Evolutionary conservation across 2,113 vertebrate species (phyloP).

Genomic region (Nesoenas mayeri): DNA sequence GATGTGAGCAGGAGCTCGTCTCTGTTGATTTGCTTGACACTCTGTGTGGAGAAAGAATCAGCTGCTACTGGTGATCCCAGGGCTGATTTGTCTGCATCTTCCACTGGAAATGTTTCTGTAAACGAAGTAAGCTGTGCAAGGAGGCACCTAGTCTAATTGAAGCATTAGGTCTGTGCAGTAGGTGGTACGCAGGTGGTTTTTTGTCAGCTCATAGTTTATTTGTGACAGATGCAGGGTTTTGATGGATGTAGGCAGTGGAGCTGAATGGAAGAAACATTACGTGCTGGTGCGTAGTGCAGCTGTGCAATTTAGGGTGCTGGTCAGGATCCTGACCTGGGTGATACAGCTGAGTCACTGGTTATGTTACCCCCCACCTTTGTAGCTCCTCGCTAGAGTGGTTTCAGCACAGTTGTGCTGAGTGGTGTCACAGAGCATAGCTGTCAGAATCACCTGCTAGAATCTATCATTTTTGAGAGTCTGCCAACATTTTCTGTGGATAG

Average conservation of each 20-base stretch:
- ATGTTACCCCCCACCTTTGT: not conserved
- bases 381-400: not conserved
- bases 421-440: not conserved
- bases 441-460: constrained; percentile 1
- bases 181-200: not conserved
- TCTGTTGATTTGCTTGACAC: not conserved
- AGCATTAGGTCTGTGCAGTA: not conserved
- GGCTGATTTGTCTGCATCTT: constrained; percentile 1
- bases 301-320: not conserved
- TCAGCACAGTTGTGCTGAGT: not conserved
- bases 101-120: not conserved
- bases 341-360: not conserved
- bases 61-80: constrained; percentile 20
- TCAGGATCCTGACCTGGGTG: not conserved
- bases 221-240: not conserved
- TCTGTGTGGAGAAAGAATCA: not conserved
- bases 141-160: not conserved
- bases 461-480: not conserved
- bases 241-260: not conserved
- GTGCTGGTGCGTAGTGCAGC: not conserved
- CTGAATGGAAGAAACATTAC: not conserved
- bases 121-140: not conserved
- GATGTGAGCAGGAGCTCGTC: not conserved
- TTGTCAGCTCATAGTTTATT: not conserved
- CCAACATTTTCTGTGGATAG: not conserved